These are phyloP conservation scores for Antheraea yamamai DNA, from an alignment of 2,888 invertebrate species.

Conservation along the genomic window DNA sequence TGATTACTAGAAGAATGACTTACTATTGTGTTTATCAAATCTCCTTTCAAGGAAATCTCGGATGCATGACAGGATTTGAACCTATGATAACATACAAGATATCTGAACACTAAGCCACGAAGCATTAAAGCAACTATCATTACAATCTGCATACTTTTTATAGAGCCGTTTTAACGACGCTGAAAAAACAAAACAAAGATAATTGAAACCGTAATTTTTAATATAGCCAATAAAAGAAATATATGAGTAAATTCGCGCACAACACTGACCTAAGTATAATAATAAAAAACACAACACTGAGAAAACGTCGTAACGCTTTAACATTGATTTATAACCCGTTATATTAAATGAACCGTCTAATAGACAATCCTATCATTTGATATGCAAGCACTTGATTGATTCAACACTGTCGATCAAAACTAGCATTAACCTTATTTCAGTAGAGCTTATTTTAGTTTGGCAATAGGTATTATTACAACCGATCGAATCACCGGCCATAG, in stretches of 20 bases:
- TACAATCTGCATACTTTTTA: too few species aligned
- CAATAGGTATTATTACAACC: not conserved
- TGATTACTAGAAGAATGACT: too few species aligned
- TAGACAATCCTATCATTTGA: slow-evolving; percentile 8
- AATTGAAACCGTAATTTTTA: not conserved
- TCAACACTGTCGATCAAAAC: not conserved
- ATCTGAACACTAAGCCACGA: too few species aligned
- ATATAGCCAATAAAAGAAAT: not conserved
- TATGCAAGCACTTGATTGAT: slow-evolving; percentile 14
- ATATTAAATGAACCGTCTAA: slow-evolving; percentile 8
- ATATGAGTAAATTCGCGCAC: not conserved
- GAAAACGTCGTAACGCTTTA: not conserved
- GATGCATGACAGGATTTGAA: too few species aligned
- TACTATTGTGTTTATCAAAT: too few species aligned
- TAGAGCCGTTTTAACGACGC: not conserved
- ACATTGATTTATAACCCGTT: slow-evolving; percentile 9
- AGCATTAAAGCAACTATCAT: too few species aligned
- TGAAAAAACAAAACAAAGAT: not conserved
- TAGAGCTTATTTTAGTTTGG: not conserved
- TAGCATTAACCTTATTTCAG: not conserved
- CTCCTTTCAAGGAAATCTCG: too few species aligned
- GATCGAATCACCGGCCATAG: not conserved
- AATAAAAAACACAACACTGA: not conserved
- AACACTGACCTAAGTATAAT: not conserved
- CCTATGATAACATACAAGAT: too few species aligned